These are phyloP conservation scores for Leptodactylus fuscus DNA, from an alignment of 2,113 vertebrate genomes.

Conservation along the genomic window DNA sequence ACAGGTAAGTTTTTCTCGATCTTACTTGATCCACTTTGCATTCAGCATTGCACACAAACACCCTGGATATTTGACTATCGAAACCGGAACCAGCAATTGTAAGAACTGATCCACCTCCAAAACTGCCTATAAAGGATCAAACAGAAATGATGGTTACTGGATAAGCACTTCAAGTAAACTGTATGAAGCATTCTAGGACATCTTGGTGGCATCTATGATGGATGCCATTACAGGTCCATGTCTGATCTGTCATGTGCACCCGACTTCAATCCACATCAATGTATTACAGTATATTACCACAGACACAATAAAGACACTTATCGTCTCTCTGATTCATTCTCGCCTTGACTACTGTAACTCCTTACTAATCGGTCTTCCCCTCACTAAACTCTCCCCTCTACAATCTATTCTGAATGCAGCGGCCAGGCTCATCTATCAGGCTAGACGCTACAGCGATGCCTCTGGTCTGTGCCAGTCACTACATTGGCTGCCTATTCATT, in stretches of 20 bases:
- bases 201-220: neutral
- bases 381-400: too few relatives aligned
- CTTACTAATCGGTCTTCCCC: too few relatives aligned
- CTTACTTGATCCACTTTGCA: slow-evolving; percentile 69
- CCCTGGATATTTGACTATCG: slow-evolving; percentile 68
- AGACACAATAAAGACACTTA: too few relatives aligned
- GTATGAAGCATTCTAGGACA: neutral
- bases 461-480: too few relatives aligned
- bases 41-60: slow-evolving; percentile 73
- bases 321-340: too few relatives aligned
- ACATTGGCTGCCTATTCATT: too few relatives aligned
- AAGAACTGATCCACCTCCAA: slow-evolving; percentile 77
- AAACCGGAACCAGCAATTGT: slow-evolving; percentile 79
- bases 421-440: too few relatives aligned
- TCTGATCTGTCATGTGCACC: neutral
- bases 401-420: too few relatives aligned
- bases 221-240: neutral
- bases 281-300: too few relatives aligned
- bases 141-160: neutral
- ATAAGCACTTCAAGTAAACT: neutral
- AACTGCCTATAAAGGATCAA: slow-evolving; percentile 74
- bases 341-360: too few relatives aligned
- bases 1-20: slow-evolving; percentile 71
- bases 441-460: too few relatives aligned
- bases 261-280: neutral